A percentile compares a stretch with the other conserved stretches of the same genome.
phyloP scores from a whole-genome alignment of 2,888 invertebrate genomes.

The Nowickia ferox region DNA sequence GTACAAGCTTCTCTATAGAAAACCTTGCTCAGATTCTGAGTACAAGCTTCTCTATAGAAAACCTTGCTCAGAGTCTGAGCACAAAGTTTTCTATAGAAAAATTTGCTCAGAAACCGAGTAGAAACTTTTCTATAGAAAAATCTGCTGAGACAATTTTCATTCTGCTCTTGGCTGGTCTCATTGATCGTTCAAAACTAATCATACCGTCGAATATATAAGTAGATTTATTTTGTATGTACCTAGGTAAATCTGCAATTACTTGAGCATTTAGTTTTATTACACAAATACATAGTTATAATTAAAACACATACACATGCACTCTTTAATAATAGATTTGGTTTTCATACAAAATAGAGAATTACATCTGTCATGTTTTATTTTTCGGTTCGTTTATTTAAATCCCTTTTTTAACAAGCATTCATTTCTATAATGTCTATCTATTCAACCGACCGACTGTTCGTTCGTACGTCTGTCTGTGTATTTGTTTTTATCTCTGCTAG shows the following conservation, averaged over 20 bases:
- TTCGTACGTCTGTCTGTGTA: conserved; percentile 1
- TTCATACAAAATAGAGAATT: conserved; percentile 65
- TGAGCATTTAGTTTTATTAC: conserved; percentile 67
- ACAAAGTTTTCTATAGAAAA: neutral
- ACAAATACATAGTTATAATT: conserved; percentile 38
- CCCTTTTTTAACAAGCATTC: conserved; percentile 61
- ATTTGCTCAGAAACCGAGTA: neutral
- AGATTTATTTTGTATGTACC: conserved; percentile 35
- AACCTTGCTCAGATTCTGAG: neutral
- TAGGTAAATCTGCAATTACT: conserved; percentile 68
- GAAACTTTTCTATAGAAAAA: neutral
- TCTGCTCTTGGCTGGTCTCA: neutral
- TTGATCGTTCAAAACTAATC: neutral
- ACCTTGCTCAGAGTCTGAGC: neutral
- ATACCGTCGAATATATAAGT: conserved; percentile 31
- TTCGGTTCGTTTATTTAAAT: conserved; percentile 72
- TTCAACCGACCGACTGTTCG: neutral
- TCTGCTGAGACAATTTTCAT: neutral
- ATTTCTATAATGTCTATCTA: conserved; percentile 45
- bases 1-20: neutral
- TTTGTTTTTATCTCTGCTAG: conserved; percentile 48
- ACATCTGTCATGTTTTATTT: conserved; percentile 72
- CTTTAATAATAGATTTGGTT: conserved; percentile 39
- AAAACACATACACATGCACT: conserved; percentile 8
- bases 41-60: neutral